Evolutionary conservation across 2,113 vertebrate genomes (phyloP), one percentile per base, ranked within the genome.

Genomic region (Upupa epops): DNA sequence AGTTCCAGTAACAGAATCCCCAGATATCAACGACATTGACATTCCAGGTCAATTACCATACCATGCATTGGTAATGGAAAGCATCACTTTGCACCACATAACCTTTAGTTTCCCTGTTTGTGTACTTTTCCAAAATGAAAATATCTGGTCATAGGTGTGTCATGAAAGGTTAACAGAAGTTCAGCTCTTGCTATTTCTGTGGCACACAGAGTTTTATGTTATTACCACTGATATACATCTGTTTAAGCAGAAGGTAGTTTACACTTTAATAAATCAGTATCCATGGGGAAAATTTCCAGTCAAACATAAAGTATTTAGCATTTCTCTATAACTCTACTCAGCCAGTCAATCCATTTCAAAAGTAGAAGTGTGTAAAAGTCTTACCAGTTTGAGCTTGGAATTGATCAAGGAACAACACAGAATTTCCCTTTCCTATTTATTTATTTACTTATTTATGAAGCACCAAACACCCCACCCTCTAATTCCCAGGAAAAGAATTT

Each of bases 341-440:
- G 45, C 11, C 46, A 82, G 40, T 71, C 31, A 74, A 90, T 46
- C 25, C 48, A 68, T 13, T 59, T 52, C 22, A 66, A 64, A 66
- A 31, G 52, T 34, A 16, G 16, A 60, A 61, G 34, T 16, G 18
- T 26, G 55, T n/a, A 59, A 65, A 77, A 51, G 6, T 48, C 48
- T 73, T 45, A 80, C n/a, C 25, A 73, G 4, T 6, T 17, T 68
- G 19, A 36, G 28, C 31, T 84, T 85, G 48, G 61, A 77, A 89
- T 60, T 34, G 85, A 92, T 68, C 52, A 61, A 89, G 72, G 74
- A 92, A 88, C 28, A 58, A 51, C 60, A 88, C 72, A 21, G 85
- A 88, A 79, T 86, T 92, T 91, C 75, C 92, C 83, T 83, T 94
- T 74, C 37, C 91, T 91, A 83, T 96, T 95, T 93, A 81, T 92